Evolutionary conservation across 1,140 invertebrate species (phyloP).

Genomic region (Cherax destructor): DNA sequence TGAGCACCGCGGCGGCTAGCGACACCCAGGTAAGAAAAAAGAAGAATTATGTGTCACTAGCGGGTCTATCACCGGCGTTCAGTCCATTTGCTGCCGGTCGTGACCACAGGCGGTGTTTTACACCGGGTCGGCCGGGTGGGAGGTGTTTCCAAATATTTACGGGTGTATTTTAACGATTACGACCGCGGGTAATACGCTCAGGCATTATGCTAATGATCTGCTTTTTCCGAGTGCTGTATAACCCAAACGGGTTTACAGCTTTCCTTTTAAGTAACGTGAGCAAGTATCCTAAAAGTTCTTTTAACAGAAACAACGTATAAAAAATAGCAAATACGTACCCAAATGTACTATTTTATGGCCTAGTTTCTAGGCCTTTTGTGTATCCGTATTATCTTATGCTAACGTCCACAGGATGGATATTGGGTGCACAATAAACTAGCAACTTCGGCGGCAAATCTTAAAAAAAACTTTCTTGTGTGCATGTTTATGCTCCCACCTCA

Average conservation of each 20-base stretch:
- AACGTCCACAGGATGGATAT: too few relatives aligned
- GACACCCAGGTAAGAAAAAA: conserved; percentile 60
- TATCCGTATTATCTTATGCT: too few relatives aligned
- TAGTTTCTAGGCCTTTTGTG: too few relatives aligned
- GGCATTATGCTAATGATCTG: neutral
- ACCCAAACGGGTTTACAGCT: too few relatives aligned
- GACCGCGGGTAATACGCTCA: conserved; percentile 10
- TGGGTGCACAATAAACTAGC: too few relatives aligned
- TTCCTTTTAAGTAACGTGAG: too few relatives aligned
- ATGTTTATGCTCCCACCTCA: neutral
- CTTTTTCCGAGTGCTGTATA: too few relatives aligned
- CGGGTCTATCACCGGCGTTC: conserved; percentile 51
- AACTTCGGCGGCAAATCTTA: too few relatives aligned
- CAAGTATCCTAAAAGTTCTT: too few relatives aligned
- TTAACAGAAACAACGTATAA: too few relatives aligned
- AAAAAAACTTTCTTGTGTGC: neutral
- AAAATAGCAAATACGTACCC: too few relatives aligned
- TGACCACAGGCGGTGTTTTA: conserved; percentile 61
- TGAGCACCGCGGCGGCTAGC: conserved; percentile 17
- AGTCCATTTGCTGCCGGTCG: conserved; percentile 53
- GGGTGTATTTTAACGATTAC: conserved; percentile 63
- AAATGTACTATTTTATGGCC: too few relatives aligned
- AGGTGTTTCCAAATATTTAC: conserved; percentile 57
- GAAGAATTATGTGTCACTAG: conserved; percentile 61
- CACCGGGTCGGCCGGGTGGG: conserved; percentile 16